phyloP scores from a whole-genome alignment of 2,888 invertebrate species.

The Halictus quadricinctus region DNA sequence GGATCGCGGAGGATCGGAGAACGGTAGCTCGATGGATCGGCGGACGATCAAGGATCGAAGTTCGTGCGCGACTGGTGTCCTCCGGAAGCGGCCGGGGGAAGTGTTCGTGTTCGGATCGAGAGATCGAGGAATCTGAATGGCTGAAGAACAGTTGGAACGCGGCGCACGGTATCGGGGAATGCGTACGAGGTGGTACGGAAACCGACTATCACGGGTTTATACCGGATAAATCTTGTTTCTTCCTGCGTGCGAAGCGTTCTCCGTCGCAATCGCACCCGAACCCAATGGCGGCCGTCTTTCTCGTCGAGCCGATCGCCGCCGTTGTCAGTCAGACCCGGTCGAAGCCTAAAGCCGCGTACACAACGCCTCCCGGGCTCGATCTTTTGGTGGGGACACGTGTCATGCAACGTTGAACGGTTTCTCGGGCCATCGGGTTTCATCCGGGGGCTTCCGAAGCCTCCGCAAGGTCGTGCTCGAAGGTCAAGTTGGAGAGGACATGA shows the following conservation, averaged over 20 bases:
- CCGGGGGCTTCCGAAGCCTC: neutral
- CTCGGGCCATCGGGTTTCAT: neutral
- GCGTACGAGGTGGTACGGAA: slow-evolving; percentile 73
- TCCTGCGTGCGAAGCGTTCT: slow-evolving; percentile 66
- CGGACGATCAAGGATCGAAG: neutral
- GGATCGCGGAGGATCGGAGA: neutral
- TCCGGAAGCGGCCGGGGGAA: slow-evolving; percentile 30
- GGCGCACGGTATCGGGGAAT: slow-evolving; percentile 58
- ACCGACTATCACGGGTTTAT: slow-evolving; percentile 75
- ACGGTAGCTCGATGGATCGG: neutral
- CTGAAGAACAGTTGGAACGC: slow-evolving; percentile 53
- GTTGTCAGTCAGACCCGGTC: slow-evolving; percentile 51
- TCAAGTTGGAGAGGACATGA: neutral
- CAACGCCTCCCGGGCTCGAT: neutral
- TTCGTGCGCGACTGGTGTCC: neutral
- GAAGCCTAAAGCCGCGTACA: slow-evolving; percentile 19
- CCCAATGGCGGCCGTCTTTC: slow-evolving; percentile 23
- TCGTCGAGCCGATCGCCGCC: slow-evolving; percentile 43
- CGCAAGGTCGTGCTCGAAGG: neutral
- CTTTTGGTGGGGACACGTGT: neutral
- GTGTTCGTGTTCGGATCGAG: slow-evolving; percentile 4
- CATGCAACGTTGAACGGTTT: neutral
- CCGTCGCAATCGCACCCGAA: slow-evolving; percentile 45
- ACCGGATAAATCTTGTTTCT: slow-evolving; percentile 79
- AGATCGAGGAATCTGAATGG: slow-evolving; percentile 45